A percentile compares a stretch with the other conserved stretches of the same genome.
These are phyloP conservation scores for Galeopsomyia nigrocyanea DNA, from an alignment of 2,888 invertebrate genomes.

Conservation along the genomic window DNA sequence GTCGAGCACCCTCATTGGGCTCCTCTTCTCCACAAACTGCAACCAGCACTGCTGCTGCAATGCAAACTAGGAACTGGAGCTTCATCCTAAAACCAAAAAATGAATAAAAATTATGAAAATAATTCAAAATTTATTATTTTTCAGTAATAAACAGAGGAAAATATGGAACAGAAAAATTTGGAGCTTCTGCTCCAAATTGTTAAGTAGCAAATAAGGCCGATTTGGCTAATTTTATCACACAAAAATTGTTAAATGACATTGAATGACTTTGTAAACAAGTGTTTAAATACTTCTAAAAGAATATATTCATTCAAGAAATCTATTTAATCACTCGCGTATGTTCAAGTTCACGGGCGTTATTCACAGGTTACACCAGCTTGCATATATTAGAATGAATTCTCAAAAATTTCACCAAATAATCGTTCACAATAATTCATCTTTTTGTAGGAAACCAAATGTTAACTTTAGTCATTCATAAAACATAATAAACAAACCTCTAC, in stretches of 20 bases:
- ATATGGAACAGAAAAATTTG: background rate
- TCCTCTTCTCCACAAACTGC: constrained; percentile 73
- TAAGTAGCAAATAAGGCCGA: no score
- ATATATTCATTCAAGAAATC: constrained; percentile 37
- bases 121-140: background rate
- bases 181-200: background rate
- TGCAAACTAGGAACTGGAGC: constrained; percentile 67
- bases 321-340: constrained; percentile 35
- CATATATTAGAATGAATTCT: background rate
- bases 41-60: constrained; percentile 69
- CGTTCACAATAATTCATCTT: background rate
- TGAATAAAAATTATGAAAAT: constrained; percentile 32
- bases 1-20: constrained; percentile 82
- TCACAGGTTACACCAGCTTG: constrained; percentile 16
- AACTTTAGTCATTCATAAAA: background rate
- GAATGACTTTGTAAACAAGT: background rate
- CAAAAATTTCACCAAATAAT: background rate
- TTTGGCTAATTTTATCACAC: no score
- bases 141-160: background rate
- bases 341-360: constrained; percentile 4
- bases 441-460: background rate
- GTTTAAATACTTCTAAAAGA: background rate
- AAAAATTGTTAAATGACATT: background rate
- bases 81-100: constrained; percentile 64
- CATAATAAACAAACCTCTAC: background rate